Conservation (phyloP, 2,113 vertebrate genomes). For the Trogon surrucura region DNA sequence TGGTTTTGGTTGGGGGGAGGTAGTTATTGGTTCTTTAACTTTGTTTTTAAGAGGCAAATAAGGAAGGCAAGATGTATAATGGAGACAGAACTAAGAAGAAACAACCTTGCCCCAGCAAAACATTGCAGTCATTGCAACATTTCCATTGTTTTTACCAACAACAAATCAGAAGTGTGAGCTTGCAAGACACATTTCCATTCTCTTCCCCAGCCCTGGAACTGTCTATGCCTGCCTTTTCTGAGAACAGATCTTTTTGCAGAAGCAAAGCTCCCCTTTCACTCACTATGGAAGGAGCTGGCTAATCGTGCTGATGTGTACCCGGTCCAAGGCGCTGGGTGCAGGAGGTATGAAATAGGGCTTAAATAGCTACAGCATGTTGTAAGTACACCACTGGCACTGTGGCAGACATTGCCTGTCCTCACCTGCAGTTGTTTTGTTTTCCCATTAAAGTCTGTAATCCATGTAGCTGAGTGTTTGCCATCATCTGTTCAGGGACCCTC, state of each 20-base stretch:
- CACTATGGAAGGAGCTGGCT: neutral
- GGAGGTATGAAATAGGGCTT: neutral
- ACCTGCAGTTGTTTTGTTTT: neutral
- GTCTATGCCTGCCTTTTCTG: neutral
- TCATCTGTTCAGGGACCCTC: neutral
- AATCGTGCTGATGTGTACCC: rapidly evolving
- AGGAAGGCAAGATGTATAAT: neutral
- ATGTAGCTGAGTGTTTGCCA: neutral
- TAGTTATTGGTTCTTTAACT: neutral
- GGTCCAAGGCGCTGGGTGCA: rapidly evolving
- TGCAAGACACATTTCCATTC: neutral
- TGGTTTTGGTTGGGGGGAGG: neutral
- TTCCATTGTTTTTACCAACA: neutral
- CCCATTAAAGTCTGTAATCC: neutral
- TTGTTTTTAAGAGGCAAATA: neutral
- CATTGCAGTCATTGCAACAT: neutral
- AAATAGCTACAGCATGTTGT: neutral
- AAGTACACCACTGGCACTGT: rapidly evolving
- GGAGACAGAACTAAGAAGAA: neutral
- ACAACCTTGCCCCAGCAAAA: neutral
- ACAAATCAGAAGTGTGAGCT: neutral
- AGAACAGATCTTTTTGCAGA: neutral
- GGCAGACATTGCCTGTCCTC: neutral
- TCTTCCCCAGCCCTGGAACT: neutral
- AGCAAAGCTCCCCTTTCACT: neutral